Evolutionary conservation across 1,140 invertebrate genomes (phyloP).

Genomic region (Paramacrobiotus metropolitanus): DNA sequence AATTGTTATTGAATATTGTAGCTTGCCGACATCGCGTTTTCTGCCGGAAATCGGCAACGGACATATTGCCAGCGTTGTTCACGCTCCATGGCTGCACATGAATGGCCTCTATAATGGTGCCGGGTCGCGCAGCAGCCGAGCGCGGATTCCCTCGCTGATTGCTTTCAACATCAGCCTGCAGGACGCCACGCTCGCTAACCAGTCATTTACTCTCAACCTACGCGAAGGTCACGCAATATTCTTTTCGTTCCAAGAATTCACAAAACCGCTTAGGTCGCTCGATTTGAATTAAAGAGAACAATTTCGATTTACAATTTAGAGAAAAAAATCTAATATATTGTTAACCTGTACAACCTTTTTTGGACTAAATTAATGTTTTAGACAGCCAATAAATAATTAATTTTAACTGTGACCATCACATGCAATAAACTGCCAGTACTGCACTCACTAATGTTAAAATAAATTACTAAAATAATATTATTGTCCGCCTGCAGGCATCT

Average conservation of each 20-base stretch:
- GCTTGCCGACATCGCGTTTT: not conserved
- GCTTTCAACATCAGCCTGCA: conserved; percentile 5
- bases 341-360: not conserved
- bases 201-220: conserved; percentile 13
- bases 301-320: not conserved
- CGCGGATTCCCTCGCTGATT: conserved; percentile 15
- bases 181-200: conserved; percentile 1
- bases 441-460: too few species aligned
- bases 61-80: conserved; percentile 23
- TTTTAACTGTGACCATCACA: too few species aligned
- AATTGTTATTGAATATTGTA: too few species aligned
- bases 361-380: too few species aligned
- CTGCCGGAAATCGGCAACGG: conserved; percentile 25
- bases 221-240: too few species aligned
- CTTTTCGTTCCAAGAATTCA: too few species aligned
- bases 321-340: not conserved
- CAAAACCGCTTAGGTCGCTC: too few species aligned
- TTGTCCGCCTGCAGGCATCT: not conserved
- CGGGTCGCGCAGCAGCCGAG: conserved; percentile 16
- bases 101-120: conserved; percentile 27
- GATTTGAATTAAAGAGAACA: too few species aligned
- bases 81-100: conserved; percentile 23
- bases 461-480: too few species aligned
- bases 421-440: too few species aligned
- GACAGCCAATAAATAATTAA: too few species aligned